These are phyloP conservation scores for Macrotus californicus DNA, from an alignment of 2,113 vertebrate species.

Conservation along the genomic window DNA sequence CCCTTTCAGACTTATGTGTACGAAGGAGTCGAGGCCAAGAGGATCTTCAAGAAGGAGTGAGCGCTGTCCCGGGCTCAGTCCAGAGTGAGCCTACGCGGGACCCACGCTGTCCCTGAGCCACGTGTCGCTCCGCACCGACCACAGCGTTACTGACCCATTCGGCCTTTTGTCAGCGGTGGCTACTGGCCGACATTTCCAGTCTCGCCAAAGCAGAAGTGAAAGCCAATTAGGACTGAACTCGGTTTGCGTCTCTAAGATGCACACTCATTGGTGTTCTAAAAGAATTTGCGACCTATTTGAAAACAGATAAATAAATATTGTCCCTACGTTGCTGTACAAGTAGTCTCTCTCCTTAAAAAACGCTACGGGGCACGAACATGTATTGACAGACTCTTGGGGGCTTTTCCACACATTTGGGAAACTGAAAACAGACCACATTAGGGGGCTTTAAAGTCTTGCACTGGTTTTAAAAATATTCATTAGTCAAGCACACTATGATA, in stretches of 20 bases:
- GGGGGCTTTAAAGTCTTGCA: background rate
- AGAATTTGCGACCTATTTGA: background rate
- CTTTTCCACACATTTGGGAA: background rate
- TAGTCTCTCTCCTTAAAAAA: background rate
- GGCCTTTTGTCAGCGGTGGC: background rate
- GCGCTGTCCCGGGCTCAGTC: background rate
- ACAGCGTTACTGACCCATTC: background rate
- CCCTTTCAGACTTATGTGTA: slow-evolving; percentile 88
- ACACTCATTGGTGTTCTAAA: background rate
- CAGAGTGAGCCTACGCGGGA: background rate
- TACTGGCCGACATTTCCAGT: background rate
- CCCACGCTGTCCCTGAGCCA: no score
- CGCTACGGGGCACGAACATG: rapidly evolving
- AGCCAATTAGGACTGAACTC: background rate
- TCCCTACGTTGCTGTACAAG: slow-evolving; percentile 17
- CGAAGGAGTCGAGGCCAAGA: slow-evolving; percentile 91
- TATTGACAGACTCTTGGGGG: background rate
- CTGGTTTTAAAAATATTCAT: background rate
- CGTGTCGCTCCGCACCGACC: no score
- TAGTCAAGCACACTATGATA: background rate
- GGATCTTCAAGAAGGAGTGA: slow-evolving; percentile 90
- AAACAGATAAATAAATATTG: background rate
- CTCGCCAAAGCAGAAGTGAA: slow-evolving; percentile 33
- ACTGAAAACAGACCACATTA: background rate
- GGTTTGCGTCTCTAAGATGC: background rate